Conservation (phyloP, 2,113 vertebrate genomes). For the Furnarius figulus region DNA sequence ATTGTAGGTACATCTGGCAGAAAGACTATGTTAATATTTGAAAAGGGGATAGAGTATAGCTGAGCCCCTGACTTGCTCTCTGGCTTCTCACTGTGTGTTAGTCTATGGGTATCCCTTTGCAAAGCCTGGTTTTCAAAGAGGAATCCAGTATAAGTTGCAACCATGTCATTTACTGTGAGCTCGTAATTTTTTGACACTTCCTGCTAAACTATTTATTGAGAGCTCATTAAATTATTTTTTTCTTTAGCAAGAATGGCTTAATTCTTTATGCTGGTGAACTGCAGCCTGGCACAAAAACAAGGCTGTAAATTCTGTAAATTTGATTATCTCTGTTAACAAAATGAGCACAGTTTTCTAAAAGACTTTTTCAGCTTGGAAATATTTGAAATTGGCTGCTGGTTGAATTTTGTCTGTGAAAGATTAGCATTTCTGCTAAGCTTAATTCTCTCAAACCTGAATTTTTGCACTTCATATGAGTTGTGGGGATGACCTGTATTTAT, state of each 20-base stretch:
- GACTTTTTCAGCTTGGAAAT: neutral
- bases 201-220: slow-evolving; percentile 1
- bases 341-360: neutral
- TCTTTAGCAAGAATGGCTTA: neutral
- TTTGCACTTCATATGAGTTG: neutral
- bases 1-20: neutral
- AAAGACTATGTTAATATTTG: neutral
- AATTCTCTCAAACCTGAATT: neutral
- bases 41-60: neutral
- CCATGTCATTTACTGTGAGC: neutral
- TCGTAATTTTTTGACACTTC: neutral
- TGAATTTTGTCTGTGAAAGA: neutral
- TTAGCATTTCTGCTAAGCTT: neutral
- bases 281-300: neutral
- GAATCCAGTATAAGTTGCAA: neutral
- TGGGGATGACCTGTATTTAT: neutral
- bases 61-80: neutral
- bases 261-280: neutral
- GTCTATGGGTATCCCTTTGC: neutral
- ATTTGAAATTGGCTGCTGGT: neutral
- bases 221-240: neutral
- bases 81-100: neutral
- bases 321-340: neutral
- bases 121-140: neutral
- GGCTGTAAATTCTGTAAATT: neutral